Conservation (phyloP, 2,113 vertebrate species). For the Mirounga angustirostris region DNA sequence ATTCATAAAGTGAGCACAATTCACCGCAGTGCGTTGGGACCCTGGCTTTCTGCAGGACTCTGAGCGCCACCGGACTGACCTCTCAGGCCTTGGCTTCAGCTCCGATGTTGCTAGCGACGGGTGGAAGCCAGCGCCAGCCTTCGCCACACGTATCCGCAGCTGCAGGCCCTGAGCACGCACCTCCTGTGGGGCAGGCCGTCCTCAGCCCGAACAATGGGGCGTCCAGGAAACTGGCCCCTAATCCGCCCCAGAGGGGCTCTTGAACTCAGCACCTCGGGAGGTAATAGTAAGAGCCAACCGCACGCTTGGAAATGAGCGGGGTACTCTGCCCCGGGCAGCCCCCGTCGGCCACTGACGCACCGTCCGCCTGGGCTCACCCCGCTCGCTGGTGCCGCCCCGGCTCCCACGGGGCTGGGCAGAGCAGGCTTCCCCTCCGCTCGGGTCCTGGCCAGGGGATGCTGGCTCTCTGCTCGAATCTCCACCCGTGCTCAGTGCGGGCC, state of each 20-base stretch:
- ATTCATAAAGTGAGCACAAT: not conserved
- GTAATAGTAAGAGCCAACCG: not conserved
- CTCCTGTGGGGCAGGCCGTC: rapidly evolving
- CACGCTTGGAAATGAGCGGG: rapidly evolving
- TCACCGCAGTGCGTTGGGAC: rapidly evolving
- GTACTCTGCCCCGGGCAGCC: no score
- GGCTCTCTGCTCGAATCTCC: not conserved
- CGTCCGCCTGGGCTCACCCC: no score
- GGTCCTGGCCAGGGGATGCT: no score
- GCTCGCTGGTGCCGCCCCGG: rapidly evolving
- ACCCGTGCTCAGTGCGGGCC: not conserved
- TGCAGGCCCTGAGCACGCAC: rapidly evolving
- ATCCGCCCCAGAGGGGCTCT: rapidly evolving
- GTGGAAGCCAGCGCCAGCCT: not conserved
- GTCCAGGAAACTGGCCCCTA: rapidly evolving
- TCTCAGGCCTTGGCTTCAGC: rapidly evolving
- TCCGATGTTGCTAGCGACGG: not conserved
- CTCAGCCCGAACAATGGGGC: not conserved
- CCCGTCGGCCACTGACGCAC: no score
- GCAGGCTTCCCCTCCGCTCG: rapidly evolving
- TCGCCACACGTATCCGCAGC: rapidly evolving
- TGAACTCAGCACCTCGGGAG: rapidly evolving
- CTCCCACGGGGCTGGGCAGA: no score
- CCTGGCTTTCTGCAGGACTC: rapidly evolving
- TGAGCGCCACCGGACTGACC: rapidly evolving